These are phyloP conservation scores for Cariama cristata DNA, from an alignment of 2,113 vertebrate genomes.

Conservation along the genomic window DNA sequence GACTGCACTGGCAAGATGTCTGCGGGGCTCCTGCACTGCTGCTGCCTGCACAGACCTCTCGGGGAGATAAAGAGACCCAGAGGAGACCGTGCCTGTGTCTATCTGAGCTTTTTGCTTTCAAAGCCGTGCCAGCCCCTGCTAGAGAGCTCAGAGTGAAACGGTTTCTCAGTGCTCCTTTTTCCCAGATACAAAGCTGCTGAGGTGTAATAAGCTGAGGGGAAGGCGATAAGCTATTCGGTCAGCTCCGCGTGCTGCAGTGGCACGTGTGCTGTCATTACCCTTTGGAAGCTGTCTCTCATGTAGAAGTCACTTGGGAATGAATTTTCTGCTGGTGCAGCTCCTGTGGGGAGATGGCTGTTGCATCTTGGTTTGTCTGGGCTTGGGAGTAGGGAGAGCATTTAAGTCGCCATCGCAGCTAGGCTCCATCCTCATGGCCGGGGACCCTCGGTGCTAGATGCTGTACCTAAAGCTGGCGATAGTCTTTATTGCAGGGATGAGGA, in stretches of 20 bases:
- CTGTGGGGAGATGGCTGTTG: background rate
- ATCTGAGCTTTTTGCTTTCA: background rate
- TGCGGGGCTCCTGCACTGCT: background rate
- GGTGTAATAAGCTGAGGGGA: background rate
- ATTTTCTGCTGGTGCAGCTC: background rate
- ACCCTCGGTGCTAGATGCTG: rapidly evolving
- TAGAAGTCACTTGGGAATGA: background rate
- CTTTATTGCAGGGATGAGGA: background rate
- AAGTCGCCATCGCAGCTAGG: rapidly evolving
- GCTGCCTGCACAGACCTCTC: background rate
- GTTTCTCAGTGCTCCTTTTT: background rate
- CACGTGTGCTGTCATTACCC: background rate
- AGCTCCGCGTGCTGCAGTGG: background rate
- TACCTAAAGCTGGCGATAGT: background rate
- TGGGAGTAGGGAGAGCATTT: background rate
- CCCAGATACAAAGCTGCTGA: background rate
- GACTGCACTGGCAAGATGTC: background rate
- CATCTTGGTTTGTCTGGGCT: background rate
- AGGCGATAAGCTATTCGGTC: slow-evolving; percentile 3
- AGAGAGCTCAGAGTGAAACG: background rate
- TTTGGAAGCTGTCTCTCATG: background rate
- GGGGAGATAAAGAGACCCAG: background rate
- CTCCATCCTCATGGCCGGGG: rapidly evolving
- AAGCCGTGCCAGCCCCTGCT: rapidly evolving
- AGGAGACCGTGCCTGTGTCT: background rate